Conservation (phyloP, 1,140 invertebrate genomes). For the Lepidurus packardi region DNA sequence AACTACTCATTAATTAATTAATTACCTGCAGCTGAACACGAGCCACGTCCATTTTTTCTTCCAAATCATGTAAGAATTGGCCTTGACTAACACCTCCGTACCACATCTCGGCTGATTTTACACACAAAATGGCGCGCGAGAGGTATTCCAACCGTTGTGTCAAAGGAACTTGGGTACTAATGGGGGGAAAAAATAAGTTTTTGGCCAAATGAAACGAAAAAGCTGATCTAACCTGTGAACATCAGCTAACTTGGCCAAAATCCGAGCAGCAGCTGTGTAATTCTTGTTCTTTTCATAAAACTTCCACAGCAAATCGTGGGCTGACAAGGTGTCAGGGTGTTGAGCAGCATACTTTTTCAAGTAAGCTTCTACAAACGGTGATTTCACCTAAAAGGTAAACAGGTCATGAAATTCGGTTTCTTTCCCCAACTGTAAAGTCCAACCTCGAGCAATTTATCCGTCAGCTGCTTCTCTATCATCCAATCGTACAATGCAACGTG, state of each 20-base stretch:
- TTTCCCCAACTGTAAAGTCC: slow-evolving; percentile 39
- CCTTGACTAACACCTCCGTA: slow-evolving; percentile 58
- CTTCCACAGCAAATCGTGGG: slow-evolving; percentile 89
- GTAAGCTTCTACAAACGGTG: slow-evolving; percentile 76
- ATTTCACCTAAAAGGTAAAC: slow-evolving; percentile 41
- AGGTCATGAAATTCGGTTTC: background rate
- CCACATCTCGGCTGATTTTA: slow-evolving; percentile 76
- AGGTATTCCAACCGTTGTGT: slow-evolving; percentile 77
- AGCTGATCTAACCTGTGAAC: slow-evolving; percentile 58
- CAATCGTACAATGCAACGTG: slow-evolving; percentile 90
- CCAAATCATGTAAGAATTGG: slow-evolving; percentile 81
- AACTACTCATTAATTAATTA: slow-evolving; percentile 31
- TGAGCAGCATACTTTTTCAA: slow-evolving; percentile 56
- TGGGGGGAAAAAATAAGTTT: slow-evolving; percentile 35
- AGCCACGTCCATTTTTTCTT: slow-evolving; percentile 87
- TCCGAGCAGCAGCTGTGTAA: slow-evolving; percentile 85
- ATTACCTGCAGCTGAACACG: slow-evolving; percentile 62
- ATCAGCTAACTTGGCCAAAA: slow-evolving; percentile 79
- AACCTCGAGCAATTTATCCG: slow-evolving; percentile 69
- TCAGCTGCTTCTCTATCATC: slow-evolving; percentile 72
- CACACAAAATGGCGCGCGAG: slow-evolving; percentile 88
- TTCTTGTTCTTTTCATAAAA: slow-evolving; percentile 89
- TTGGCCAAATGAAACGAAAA: slow-evolving; percentile 24
- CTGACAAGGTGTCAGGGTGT: slow-evolving; percentile 46
- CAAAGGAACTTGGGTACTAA: slow-evolving; percentile 47